Conservation (phyloP, 1,140 invertebrate genomes). For the Polyergus mexicanus region DNA sequence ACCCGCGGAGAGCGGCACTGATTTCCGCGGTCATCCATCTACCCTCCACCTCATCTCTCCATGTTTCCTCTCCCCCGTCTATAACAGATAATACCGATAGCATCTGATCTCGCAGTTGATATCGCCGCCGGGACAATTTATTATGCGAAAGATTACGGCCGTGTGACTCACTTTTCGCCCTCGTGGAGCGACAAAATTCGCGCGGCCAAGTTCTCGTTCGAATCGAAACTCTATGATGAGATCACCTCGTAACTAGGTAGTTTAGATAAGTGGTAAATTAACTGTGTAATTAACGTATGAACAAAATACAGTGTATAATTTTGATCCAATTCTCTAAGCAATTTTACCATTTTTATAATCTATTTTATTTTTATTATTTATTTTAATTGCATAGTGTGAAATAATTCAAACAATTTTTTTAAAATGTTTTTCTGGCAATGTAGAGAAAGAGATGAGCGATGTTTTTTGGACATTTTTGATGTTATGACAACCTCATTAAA, state of each 20-base stretch:
- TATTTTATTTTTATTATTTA: conserved; percentile 7
- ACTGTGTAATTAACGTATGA: not conserved
- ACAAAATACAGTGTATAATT: not conserved
- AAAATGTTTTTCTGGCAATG: not conserved
- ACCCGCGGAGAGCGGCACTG: conserved; percentile 51
- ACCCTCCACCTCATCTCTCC: not conserved
- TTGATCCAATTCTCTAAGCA: not conserved
- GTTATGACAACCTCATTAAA: not conserved
- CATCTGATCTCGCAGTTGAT: conserved; percentile 77
- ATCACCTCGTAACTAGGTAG: not conserved
- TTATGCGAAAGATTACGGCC: conserved; percentile 72
- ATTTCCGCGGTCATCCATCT: conserved; percentile 63
- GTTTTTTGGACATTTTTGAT: not conserved
- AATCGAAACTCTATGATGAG: conserved; percentile 15
- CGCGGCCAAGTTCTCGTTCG: conserved; percentile 13
- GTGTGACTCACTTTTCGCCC: conserved; percentile 70
- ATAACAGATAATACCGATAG: conserved; percentile 76
- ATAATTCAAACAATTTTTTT: not conserved
- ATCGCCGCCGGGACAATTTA: conserved; percentile 74
- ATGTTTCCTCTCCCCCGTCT: not conserved
- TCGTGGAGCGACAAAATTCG: conserved; percentile 21
- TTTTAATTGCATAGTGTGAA: not conserved
- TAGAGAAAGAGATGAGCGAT: not conserved
- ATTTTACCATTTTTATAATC: not conserved
- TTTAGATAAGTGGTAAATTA: not conserved